phyloP scores from a whole-genome alignment of 2,888 invertebrate species.

The Onchidella celtica region DNA sequence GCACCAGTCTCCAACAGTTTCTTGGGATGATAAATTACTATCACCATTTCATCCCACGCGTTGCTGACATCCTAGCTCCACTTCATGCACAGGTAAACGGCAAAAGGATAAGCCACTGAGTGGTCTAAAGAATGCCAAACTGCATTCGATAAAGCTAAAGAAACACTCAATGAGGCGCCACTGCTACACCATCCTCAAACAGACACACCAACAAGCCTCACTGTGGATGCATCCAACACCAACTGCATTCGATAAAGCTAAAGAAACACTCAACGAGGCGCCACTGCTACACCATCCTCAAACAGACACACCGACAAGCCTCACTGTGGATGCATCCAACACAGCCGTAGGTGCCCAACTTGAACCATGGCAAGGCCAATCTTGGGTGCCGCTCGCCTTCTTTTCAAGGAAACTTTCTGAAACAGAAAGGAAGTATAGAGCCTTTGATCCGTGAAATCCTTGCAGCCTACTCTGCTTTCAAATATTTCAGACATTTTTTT shows the following conservation, averaged over 20 bases:
- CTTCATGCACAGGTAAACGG: constrained; percentile 39
- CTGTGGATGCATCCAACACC: too few relatives aligned
- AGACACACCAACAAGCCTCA: too few relatives aligned
- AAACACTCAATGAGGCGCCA: too few relatives aligned
- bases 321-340: constrained; percentile 38
- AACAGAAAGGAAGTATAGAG: constrained; percentile 22
- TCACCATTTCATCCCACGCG: constrained; percentile 31
- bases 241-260: constrained; percentile 35
- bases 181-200: too few relatives aligned
- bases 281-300: constrained; percentile 32
- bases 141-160: too few relatives aligned
- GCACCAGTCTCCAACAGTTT: too few relatives aligned
- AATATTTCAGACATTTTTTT: too few relatives aligned
- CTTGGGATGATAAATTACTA: constrained; percentile 40
- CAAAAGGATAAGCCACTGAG: constrained; percentile 31
- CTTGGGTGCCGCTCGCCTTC: constrained; percentile 41
- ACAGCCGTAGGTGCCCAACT: constrained; percentile 34
- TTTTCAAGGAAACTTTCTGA: constrained; percentile 36
- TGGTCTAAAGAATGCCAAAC: constrained; percentile 27
- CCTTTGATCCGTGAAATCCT: too few relatives aligned
- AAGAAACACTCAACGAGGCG: constrained; percentile 36
- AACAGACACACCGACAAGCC: constrained; percentile 29
- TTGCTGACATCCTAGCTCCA: constrained; percentile 27
- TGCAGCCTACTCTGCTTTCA: too few relatives aligned
- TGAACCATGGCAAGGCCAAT: constrained; percentile 34